A percentile compares a stretch with the other conserved stretches of the same genome.
Evolutionary conservation across 2,888 invertebrate genomes (phyloP).

Genomic region (Tetragonisca angustula): DNA sequence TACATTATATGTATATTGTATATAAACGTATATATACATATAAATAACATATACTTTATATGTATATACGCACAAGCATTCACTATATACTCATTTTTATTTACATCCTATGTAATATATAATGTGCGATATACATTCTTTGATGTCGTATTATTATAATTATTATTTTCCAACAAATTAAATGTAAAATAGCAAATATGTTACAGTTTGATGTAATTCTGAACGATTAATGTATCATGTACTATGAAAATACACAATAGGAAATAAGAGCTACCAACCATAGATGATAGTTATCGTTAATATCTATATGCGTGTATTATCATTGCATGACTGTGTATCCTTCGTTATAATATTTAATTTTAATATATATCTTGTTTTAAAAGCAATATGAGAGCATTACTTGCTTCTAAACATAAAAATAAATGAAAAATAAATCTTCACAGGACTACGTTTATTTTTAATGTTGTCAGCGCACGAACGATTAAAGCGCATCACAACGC

Average conservation of each 20-base stretch:
- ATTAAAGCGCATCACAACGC: slow-evolving; percentile 20
- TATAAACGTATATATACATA: neutral
- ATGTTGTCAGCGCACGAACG: slow-evolving; percentile 7
- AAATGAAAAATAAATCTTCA: neutral
- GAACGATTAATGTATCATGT: neutral
- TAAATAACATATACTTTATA: neutral
- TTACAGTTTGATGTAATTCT: neutral
- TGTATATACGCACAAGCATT: slow-evolving; percentile 1
- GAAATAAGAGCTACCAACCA: slow-evolving; percentile 4
- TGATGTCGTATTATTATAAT: slow-evolving; percentile 19
- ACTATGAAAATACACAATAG: neutral
- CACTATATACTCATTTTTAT: slow-evolving; percentile 7
- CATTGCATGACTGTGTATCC: neutral
- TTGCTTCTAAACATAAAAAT: neutral
- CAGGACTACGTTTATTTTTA: neutral
- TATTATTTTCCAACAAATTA: slow-evolving; percentile 7
- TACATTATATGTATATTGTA: slow-evolving; percentile 23
- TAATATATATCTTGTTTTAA: neutral
- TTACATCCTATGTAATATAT: neutral
- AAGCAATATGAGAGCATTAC: neutral
- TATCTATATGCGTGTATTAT: neutral
- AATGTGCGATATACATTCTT: slow-evolving; percentile 1
- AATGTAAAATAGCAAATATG: slow-evolving; percentile 1
- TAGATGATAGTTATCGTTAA: neutral
- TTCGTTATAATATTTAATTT: neutral